phyloP scores from a whole-genome alignment of 2,797 vertebrate genomes.

The Lagocephalus sceleratus region DNA sequence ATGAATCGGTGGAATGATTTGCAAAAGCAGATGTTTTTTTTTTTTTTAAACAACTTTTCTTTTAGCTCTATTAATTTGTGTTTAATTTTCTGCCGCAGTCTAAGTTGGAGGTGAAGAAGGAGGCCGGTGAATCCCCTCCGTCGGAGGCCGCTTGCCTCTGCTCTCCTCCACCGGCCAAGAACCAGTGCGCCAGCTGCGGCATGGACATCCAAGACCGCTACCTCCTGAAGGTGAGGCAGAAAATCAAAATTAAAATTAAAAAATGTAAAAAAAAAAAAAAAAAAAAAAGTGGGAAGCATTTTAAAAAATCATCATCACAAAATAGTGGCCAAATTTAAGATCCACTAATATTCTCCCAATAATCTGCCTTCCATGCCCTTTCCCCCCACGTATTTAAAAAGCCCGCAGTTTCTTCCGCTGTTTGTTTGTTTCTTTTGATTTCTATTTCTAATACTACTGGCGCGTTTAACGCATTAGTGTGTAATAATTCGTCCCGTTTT shows the following conservation, averaged over 20 bases:
- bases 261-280: background rate
- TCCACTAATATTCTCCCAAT: background rate
- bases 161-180: constrained; percentile 86
- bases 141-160: constrained; percentile 88
- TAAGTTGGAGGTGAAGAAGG: constrained; percentile 89
- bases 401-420: background rate
- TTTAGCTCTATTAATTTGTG: background rate
- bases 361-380: background rate
- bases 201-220: constrained; percentile 91
- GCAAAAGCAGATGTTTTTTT: background rate
- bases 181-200: constrained; percentile 93
- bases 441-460: background rate
- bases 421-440: background rate
- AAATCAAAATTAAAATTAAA: no score
- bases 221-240: constrained; percentile 85
- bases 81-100: constrained; percentile 71
- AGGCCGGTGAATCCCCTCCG: constrained; percentile 80
- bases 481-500: no score
- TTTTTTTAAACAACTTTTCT: background rate
- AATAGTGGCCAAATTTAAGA: no score
- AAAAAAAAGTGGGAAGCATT: no score
- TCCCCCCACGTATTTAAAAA: background rate
- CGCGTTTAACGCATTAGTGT: no score
- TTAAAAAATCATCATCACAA: no score
- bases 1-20: no score